A percentile compares a stretch with the other conserved stretches of the same genome.
Evolutionary conservation across 2,888 invertebrate genomes (phyloP).

Genomic region (Aricia artaxerxes): DNA sequence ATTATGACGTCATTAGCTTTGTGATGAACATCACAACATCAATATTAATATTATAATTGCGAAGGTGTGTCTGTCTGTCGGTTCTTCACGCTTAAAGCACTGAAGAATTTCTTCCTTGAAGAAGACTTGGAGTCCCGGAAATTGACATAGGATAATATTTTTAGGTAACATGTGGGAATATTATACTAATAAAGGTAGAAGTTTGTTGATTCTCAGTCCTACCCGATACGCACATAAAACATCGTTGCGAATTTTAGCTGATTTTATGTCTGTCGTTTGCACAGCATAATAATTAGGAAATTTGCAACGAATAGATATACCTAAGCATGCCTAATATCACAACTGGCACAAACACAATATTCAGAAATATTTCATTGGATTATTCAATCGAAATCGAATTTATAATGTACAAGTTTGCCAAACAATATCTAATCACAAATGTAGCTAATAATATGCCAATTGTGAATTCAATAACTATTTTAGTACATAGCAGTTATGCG

Average conservation of each 20-base stretch:
- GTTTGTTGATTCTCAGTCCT: too few relatives aligned
- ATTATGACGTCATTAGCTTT: neutral
- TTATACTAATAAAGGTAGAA: too few relatives aligned
- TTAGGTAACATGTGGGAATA: too few relatives aligned
- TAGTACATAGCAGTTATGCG: constrained; percentile 21
- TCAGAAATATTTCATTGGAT: neutral
- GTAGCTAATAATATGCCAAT: constrained; percentile 23
- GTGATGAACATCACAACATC: neutral
- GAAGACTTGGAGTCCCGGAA: too few relatives aligned
- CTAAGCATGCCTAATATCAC: neutral
- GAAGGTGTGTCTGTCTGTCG: neutral
- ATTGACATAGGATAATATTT: too few relatives aligned
- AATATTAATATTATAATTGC: too few relatives aligned
- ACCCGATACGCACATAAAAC: neutral
- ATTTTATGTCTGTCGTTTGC: neutral
- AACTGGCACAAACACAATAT: neutral
- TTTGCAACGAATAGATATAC: neutral
- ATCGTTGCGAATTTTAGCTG: neutral
- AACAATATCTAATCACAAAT: constrained; percentile 30
- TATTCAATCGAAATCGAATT: constrained; percentile 28
- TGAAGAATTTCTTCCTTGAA: neutral
- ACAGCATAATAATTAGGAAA: neutral
- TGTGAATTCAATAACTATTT: constrained; percentile 29
- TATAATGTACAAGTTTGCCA: constrained; percentile 27
- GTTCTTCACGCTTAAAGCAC: neutral